Conservation (phyloP, 2,888 invertebrate species). For the Mythimna lalbum region DNA sequence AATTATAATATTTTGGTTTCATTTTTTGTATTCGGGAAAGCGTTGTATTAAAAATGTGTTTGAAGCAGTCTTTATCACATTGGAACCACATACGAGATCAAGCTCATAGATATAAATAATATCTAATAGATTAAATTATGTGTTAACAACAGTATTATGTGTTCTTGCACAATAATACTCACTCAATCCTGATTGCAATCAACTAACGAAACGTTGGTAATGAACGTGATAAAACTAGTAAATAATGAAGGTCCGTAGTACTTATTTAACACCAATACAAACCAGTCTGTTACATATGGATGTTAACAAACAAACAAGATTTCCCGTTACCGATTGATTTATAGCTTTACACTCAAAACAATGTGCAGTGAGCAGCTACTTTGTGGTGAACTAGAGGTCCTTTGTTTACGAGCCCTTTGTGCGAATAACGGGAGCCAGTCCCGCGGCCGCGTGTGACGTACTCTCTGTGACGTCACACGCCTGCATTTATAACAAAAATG, state of each 20-base stretch:
- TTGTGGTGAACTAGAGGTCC: constrained; percentile 81
- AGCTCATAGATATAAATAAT: neutral
- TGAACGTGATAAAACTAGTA: constrained; percentile 14
- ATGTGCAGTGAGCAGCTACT: constrained; percentile 81
- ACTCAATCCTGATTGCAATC: constrained; percentile 4
- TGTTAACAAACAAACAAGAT: constrained; percentile 54
- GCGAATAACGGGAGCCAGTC: constrained; percentile 79
- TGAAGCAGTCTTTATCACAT: neutral
- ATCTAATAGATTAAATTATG: neutral
- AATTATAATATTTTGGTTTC: constrained; percentile 10
- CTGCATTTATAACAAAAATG: constrained; percentile 83
- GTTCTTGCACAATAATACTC: neutral
- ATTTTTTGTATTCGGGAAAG: neutral
- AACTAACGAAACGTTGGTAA: constrained; percentile 1
- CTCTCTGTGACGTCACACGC: constrained; percentile 84
- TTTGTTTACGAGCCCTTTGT: constrained; percentile 83
- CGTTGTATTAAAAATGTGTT: neutral
- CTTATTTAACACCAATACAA: constrained; percentile 34
- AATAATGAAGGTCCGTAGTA: constrained; percentile 21
- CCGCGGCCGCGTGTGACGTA: constrained; percentile 75
- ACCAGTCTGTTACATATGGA: constrained; percentile 43
- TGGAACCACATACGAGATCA: neutral
- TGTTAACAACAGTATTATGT: neutral
- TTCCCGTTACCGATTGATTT: constrained; percentile 76
- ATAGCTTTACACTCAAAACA: constrained; percentile 72